phyloP scores from a whole-genome alignment of 2,888 invertebrate genomes.

The Mythimna lalbum region DNA sequence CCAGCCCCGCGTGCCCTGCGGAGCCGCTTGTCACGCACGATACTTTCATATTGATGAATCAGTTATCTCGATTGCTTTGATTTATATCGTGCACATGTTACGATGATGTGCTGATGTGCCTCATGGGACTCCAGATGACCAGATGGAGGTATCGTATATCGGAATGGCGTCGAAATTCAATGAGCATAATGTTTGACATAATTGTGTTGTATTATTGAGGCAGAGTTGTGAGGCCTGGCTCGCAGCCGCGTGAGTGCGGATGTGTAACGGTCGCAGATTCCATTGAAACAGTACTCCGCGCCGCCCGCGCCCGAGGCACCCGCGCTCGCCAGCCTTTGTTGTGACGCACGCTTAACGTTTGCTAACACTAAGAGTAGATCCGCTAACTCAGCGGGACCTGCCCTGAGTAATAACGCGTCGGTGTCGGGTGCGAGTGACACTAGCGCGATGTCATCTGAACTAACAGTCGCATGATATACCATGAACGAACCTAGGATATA shows the following conservation, averaged over 20 bases:
- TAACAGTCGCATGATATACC: background rate
- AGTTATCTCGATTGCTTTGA: constrained; percentile 23
- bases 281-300: constrained; percentile 61
- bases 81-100: constrained; percentile 21
- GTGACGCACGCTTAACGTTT: constrained; percentile 9
- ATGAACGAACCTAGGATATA: background rate
- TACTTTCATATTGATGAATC: constrained; percentile 12
- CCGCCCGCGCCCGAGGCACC: constrained; percentile 6
- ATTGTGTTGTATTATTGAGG: background rate
- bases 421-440: background rate
- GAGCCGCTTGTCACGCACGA: background rate
- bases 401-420: too few species aligned
- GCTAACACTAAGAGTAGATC: background rate
- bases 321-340: constrained; percentile 15
- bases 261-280: constrained; percentile 66
- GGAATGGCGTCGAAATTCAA: background rate
- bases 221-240: background rate
- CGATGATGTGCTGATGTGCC: constrained; percentile 15
- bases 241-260: constrained; percentile 5
- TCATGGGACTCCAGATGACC: constrained; percentile 27
- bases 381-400: background rate
- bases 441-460: background rate
- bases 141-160: constrained; percentile 14
- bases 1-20: background rate
- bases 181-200: background rate